Evolutionary conservation across 1,140 invertebrate species (phyloP), one percentile per base, ranked within the genome.

Genomic region (Anthonomus grandis): DNA sequence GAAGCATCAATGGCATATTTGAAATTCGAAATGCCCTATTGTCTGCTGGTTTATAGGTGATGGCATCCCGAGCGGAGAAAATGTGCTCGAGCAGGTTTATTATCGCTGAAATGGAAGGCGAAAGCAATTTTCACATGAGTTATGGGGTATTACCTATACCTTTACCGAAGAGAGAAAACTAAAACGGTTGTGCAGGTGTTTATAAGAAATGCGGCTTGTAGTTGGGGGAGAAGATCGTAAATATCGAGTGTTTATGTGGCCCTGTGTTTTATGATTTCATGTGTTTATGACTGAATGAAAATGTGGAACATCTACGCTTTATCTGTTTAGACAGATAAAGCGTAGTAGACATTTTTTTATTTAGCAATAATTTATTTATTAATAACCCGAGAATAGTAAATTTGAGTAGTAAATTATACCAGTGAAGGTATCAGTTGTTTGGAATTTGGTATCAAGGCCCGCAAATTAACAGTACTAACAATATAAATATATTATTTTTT

Each of bases 91-190:
- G 62, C 61, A 63, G 68, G 64, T 71, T 71, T 71, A 71, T 71
- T 69, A 67, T 64, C 53, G 59, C 64, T 66, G 65, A 65, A 70
- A 70, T 71, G 65, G 66, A 68, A 68, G 68, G 68, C 65, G 68
- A 71, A 68, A 68, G 66, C 69, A 69, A 71, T 71, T 70, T 66
- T 58, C 47, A 46, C 62, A 68, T 71, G 69, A 71, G 64, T 70
- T 71, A 71, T 71, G 60, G 68, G 48, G 59, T 67, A 70, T 71
- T n/a, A n/a, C n/a, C n/a, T 70, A 71, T 71, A 68, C 70, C 70
- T 68, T 68, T 71, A 71, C 63, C 64, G 64, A 61, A 59, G 59
- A 60, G 62, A 49, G 63, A 65, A 68, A 67, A 69, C 66, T 68
- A 63, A 64, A 59, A 66, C 69, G 69, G 69, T 71, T 70, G 68